Evolutionary conservation across 2,113 vertebrate species (phyloP).

Genomic region (Emydura subglobosa): DNA sequence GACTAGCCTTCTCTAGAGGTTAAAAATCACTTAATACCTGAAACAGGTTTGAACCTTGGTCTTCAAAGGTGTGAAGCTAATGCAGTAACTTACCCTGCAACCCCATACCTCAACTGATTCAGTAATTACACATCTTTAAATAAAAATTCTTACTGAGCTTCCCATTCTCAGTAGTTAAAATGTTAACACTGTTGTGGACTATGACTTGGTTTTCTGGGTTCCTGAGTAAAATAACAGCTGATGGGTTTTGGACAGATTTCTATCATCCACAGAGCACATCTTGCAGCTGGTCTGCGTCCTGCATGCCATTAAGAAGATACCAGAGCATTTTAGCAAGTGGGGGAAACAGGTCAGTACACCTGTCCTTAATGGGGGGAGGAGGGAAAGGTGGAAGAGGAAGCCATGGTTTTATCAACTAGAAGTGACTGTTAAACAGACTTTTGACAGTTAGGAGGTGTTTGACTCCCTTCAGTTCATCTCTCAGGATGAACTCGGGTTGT

Average conservation of each 20-base stretch:
- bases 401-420: not conserved
- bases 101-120: not conserved
- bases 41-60: not conserved
- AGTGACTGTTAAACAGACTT: not conserved
- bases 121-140: not conserved
- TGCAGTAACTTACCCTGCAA: fast-evolving
- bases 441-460: not conserved
- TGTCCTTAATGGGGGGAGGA: not conserved
- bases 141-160: not conserved
- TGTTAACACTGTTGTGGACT: not conserved
- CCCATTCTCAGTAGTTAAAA: not conserved
- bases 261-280: not conserved
- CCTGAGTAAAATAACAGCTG: not conserved
- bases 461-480: not conserved
- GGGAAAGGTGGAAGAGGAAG: not conserved
- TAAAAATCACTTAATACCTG: not conserved
- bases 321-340: not conserved
- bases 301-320: not conserved
- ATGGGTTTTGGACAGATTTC: not conserved
- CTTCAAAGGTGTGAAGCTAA: not conserved
- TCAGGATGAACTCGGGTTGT: not conserved
- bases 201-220: fast-evolving
- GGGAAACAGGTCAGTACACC: not conserved
- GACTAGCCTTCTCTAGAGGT: no score
- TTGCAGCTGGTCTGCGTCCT: not conserved